phyloP scores from a whole-genome alignment of 1,140 invertebrate species.

The Temnothorax nylanderi region DNA sequence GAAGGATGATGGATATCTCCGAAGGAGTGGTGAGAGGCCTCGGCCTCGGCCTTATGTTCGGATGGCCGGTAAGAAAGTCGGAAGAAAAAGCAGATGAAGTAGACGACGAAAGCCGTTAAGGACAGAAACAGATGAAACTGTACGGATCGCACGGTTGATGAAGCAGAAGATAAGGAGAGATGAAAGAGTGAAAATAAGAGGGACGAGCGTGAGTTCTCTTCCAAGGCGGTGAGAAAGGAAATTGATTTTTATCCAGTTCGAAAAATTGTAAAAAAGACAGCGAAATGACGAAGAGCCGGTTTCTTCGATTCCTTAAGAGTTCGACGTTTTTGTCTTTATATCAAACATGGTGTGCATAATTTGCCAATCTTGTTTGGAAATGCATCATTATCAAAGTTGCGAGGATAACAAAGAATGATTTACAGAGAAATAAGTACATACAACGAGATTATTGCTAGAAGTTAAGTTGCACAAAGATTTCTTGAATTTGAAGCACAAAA shows the following conservation, averaged over 20 bases:
- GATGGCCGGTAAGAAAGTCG: conserved; percentile 51
- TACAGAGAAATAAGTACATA: not conserved
- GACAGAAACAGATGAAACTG: conserved; percentile 61
- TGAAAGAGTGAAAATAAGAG: conserved; percentile 60
- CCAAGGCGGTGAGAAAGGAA: conserved; percentile 26
- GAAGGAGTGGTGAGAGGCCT: conserved; percentile 44
- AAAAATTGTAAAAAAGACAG: conserved; percentile 45
- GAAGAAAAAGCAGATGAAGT: conserved; percentile 57
- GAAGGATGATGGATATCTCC: conserved; percentile 75
- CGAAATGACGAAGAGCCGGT: not conserved
- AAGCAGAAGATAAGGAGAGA: conserved; percentile 52
- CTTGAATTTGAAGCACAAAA: not conserved
- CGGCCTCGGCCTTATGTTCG: conserved; percentile 51
- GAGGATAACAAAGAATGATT: not conserved
- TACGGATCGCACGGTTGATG: conserved; percentile 58
- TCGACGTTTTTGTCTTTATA: not conserved
- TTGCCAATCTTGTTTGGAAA: not conserved
- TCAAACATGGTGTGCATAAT: not conserved
- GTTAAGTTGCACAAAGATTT: not conserved
- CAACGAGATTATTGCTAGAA: not conserved
- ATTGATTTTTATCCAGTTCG: conserved; percentile 47
- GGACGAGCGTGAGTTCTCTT: conserved; percentile 39
- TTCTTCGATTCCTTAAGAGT: conserved; percentile 4
- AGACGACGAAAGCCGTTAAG: conserved; percentile 53
- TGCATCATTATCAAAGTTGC: not conserved